Base-by-base conservation (phyloP, 2,113 vertebrate genomes). In the Dromas ardeola region DNA sequence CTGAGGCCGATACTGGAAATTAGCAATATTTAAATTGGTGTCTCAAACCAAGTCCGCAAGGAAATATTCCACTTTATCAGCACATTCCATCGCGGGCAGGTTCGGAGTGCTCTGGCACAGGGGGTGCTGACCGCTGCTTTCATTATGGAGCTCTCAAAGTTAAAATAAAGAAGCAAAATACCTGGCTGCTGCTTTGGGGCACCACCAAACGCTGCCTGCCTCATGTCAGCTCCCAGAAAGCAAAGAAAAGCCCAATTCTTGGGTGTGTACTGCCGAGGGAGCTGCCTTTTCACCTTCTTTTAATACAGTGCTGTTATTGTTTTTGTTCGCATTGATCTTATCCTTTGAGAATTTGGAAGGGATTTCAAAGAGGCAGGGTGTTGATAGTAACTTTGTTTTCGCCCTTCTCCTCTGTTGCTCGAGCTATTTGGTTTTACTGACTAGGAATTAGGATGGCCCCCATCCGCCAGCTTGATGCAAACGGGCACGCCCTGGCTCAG, bases 251-350 rank as follows among this genome's bases (percentile, higher is more conserved):
- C 89, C 77, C 62, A n/a, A 67, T 72, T 29, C 43, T 95, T 71
- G 81, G 93, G 88, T 32, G 58, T 91, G 95, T 65, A 5, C 69
- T 63, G 83, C 86, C 29, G 80, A 93, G 65, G 80, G 93, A 95
- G 77, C 91, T 95, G 91, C 91, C 97, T 96, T 96, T 97, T 95
- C 84, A 94, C 96, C 94, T 95, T 93, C 93, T 95, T 96, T 93
- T 42, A 79, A 53, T 53, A 95, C 78, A 95, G 89, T 38, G 66
- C 78, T 95, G 86, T 87, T 89, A 94, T 69, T 97, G 89, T 76
- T 94, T 94, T 94, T 58, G 49, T 73, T 91, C 66, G 0, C 93
- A 73, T 95, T 95, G 97, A 97, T 97, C 95, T 95, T 95, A 95
- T 70, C 96, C 94, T 45, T 45, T 49, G 89, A 94, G 96, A 91